Evolutionary conservation across 2,888 invertebrate species (phyloP).

Genomic region (Tanypteryx hageni): DNA sequence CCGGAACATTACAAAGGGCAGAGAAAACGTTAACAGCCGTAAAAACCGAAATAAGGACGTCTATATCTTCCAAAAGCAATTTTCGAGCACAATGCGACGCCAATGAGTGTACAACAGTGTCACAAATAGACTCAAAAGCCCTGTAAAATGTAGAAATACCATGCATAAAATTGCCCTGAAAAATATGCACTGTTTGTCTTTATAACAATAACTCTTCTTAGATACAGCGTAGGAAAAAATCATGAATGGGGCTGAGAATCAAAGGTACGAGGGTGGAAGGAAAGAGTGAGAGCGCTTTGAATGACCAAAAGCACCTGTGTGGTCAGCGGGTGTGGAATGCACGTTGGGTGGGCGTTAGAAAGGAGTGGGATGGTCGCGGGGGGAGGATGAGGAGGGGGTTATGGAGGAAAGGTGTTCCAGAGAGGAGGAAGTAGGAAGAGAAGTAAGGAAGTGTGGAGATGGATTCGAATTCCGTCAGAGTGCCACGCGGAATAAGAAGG

Average conservation of each 20-base stretch:
- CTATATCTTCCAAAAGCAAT: no score
- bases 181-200: neutral
- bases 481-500: neutral
- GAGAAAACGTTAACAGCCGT: no score
- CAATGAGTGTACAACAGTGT: no score
- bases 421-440: neutral
- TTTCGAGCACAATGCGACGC: no score
- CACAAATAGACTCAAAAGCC: no score
- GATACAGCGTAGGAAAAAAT: conserved; percentile 21
- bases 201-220: neutral
- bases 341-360: conserved; percentile 19
- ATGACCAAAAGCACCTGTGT: conserved; percentile 56
- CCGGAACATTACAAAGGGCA: no score
- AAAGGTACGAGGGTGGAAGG: neutral
- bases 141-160: neutral
- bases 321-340: conserved; percentile 50
- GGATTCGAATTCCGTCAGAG: neutral
- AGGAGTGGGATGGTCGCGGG: neutral
- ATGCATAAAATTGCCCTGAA: neutral
- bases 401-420: neutral
- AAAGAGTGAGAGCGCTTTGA: neutral
- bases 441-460: neutral
- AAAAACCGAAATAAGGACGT: no score
- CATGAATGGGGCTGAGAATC: conserved; percentile 32
- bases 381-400: neutral